Evolutionary conservation across 2,888 invertebrate species (phyloP), one percentile per base, ranked within the genome.

Genomic region (Neoascia interrupta): DNA sequence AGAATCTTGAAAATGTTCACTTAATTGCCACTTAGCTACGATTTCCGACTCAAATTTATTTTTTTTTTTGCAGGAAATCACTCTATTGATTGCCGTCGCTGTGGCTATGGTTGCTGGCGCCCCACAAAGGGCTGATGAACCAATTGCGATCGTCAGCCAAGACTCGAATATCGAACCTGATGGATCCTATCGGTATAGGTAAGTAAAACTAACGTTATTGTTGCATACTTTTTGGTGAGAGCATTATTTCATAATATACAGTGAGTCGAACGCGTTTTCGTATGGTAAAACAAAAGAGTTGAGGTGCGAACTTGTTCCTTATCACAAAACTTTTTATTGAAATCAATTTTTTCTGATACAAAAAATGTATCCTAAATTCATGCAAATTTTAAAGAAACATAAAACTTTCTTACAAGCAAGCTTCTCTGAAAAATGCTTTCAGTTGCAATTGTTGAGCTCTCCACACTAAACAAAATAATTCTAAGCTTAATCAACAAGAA

Each of bases 111-210:
- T 90, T 21, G 84, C 86, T 37, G 88, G 87, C 49, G 89, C 89
- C n/a, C 93, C 93, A 16, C 93, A 92, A 84, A 90, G 90, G 74
- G 87, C 88, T 23, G 84, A 88, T 21, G 91, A 91, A 21, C 91
- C 91, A 84, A 91, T 91, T 49, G 92, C 92, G 69, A 94, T 94
- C 76, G 86, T 94, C 74, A 92, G 92, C 83, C 93, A 94, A 87
- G 92, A 92, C 73, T 93, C 93, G 74, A 93, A 93, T 83, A 92
- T 93, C 82, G 92, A 92, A 84, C 92, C 93, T 1, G 94, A 94
- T 86, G 94, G 94, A 73, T 91, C 93, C 34, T 94, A 94, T 83
- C 91, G 91, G 86, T 94, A 92, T 90, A 93, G 92, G 94, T 93
- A 89, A 89, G 85, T 31, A 31, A 31, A 2, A 31, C 3, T 5